Conservation (phyloP, 2,113 vertebrate genomes). For the Condylura cristata region DNA sequence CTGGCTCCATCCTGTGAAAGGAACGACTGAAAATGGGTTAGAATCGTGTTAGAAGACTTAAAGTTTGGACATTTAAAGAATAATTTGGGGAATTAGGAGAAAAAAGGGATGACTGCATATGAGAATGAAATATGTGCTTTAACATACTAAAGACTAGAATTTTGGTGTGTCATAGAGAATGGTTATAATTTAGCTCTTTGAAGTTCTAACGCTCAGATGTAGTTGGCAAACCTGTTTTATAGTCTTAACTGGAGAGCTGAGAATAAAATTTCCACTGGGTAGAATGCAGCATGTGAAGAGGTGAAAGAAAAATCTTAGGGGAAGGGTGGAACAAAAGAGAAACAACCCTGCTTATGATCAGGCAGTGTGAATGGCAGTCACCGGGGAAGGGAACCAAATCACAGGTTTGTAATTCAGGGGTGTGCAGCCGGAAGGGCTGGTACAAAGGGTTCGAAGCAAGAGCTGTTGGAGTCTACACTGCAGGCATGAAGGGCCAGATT, state of each 20-base stretch:
- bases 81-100: background rate
- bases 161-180: slow-evolving; percentile 18
- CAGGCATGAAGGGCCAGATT: background rate
- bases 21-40: background rate
- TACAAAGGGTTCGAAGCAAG: background rate
- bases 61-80: slow-evolving; percentile 24
- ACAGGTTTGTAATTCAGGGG: background rate
- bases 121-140: background rate
- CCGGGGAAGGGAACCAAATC: background rate
- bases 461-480: background rate
- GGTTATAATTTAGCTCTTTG: background rate
- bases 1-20: background rate
- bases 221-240: slow-evolving; percentile 24
- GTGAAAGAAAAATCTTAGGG: background rate
- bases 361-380: background rate
- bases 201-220: background rate
- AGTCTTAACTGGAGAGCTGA: background rate
- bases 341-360: background rate
- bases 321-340: background rate
- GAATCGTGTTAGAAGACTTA: background rate
- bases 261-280: background rate
- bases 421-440: background rate
- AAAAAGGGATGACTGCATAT: background rate
- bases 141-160: background rate
- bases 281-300: background rate